Evolutionary conservation across 2,113 vertebrate species (phyloP), one percentile per base, ranked within the genome.

Genomic region (Setophaga coronata): DNA sequence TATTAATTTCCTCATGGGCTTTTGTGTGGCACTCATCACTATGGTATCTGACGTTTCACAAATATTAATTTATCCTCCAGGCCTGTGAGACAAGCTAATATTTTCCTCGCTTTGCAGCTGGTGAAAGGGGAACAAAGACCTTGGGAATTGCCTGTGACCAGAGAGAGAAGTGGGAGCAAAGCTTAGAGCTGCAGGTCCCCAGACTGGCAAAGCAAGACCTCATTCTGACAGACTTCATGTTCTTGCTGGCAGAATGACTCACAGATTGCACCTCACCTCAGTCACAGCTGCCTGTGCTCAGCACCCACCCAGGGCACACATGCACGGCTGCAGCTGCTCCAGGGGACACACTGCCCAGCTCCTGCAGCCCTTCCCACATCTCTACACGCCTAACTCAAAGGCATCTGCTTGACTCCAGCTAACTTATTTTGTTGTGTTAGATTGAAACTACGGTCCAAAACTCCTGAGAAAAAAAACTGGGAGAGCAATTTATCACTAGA

Each of bases 1-100:
- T 94, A 87, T 71, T 92, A 74, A 79, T 89, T 93, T 93, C 33
- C 91, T 90, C 57, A 29, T 57, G 87, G 91, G 78, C 21, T 95
- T 93, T 90, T 69, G 73, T 93, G 66, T 73, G 73, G 40, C 82
- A 72, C 33, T 82, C 58, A 82, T 94, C 82, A 87, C 73, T 71
- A 51, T 1, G 1, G 34, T 54, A 61, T 80, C 74, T 77, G 66
- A 94, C 28, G 58, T 85, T 87, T 90, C 73, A 77, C 82, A 92
- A 90, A 90, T 72, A 85, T 84, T 87, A 94, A 97, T 77, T 92
- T 80, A 33, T 80, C 53, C 94, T 82, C 12, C 19, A 89, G 19
- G 12, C 36, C 65, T 25, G 18, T 67, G 28, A 92, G 77, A 82
- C 87, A 89, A 79, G 7, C 33, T 67, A 87, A 60, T 56, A 43